Conservation (phyloP, 2,113 vertebrate genomes). For the Cyphotilapia sp. region DNA sequence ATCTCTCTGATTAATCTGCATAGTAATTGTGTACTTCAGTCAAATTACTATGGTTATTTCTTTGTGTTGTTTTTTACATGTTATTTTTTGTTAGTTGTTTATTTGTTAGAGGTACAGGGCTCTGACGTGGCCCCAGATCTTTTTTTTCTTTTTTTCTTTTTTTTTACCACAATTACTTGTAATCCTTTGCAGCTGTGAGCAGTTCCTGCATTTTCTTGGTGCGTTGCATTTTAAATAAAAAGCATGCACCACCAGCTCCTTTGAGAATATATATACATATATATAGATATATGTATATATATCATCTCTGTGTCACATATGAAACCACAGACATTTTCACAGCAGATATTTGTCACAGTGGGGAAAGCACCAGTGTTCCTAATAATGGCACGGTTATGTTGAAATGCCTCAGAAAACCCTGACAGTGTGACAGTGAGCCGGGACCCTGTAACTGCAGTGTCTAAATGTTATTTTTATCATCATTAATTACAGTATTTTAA, state of each 20-base stretch:
- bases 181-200: not conserved
- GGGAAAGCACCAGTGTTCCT: not conserved
- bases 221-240: not conserved
- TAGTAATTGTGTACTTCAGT: not conserved
- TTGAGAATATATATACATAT: not conserved
- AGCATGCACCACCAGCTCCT: not conserved
- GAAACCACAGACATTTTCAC: not conserved
- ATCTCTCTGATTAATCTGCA: not conserved
- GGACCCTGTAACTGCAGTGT: not conserved
- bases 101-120: not conserved
- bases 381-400: not conserved
- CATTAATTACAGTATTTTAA: not conserved
- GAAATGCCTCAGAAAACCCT: not conserved
- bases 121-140: not conserved
- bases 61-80: not conserved
- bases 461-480: not conserved
- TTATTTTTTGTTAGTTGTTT: not conserved
- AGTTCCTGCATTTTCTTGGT: not conserved
- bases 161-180: not conserved
- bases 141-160: not conserved
- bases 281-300: not conserved
- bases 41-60: not conserved
- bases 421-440: not conserved
- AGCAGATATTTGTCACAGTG: not conserved
- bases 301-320: not conserved